Evolutionary conservation across 2,888 invertebrate genomes (phyloP).

Genomic region (Fissipunctia ypsillon): DNA sequence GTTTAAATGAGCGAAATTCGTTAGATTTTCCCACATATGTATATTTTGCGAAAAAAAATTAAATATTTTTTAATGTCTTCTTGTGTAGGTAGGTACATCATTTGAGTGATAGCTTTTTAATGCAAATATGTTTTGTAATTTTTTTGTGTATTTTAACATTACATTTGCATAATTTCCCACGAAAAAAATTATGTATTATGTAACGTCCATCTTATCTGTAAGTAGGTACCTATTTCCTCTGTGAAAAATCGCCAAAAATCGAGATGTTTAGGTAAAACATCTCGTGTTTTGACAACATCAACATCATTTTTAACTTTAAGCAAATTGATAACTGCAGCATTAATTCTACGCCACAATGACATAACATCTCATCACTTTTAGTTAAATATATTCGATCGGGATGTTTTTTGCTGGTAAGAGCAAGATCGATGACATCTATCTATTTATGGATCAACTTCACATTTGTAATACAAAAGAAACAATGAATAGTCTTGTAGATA

Average conservation of each 20-base stretch:
- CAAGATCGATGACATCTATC: constrained; percentile 2
- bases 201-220: background rate
- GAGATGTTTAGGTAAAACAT: no score
- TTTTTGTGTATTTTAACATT: constrained; percentile 5
- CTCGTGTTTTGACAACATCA: background rate
- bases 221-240: no score
- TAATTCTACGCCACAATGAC: no score
- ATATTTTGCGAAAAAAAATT: constrained; percentile 8
- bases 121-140: constrained; percentile 25
- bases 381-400: background rate
- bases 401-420: background rate
- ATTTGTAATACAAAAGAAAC: constrained; percentile 29
- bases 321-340: background rate
- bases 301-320: background rate
- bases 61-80: constrained; percentile 5
- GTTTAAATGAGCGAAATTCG: constrained; percentile 49
- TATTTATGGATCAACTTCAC: constrained; percentile 10
- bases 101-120: constrained; percentile 24
- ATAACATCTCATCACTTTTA: background rate
- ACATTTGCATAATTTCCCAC: constrained; percentile 30
- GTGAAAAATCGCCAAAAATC: background rate
- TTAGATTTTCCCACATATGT: constrained; percentile 64
- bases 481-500: background rate
- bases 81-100: constrained; percentile 3
- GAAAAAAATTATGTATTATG: background rate